Evolutionary conservation across 2,797 vertebrate genomes (phyloP).

Genomic region (Spondyliosoma cantharus): DNA sequence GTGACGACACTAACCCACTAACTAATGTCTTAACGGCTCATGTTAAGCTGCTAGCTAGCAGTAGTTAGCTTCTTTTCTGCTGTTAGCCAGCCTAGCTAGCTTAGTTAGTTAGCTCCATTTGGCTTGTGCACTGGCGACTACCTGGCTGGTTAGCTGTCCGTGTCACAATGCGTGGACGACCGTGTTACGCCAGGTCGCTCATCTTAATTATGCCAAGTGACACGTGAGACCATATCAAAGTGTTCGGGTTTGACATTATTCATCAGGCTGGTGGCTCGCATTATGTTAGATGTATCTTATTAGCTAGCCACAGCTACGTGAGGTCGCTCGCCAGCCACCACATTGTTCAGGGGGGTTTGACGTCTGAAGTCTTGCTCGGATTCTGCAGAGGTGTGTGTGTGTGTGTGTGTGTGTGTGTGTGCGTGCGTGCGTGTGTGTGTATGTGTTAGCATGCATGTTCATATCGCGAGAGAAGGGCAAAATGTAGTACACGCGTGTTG

Average conservation of each 20-base stretch:
- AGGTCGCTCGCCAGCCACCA: slow-evolving; percentile 42
- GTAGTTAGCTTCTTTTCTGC: slow-evolving; percentile 73
- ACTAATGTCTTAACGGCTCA: slow-evolving; percentile 49
- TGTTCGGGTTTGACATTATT: not conserved
- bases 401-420: not conserved
- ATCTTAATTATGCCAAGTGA: not conserved
- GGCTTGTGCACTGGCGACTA: slow-evolving; percentile 35
- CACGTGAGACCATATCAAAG: not conserved
- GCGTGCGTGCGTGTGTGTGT: slow-evolving; percentile 24
- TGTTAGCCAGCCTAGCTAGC: slow-evolving; percentile 74
- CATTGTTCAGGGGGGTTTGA: slow-evolving; percentile 65
- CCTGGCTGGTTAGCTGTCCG: slow-evolving; percentile 43
- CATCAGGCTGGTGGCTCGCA: not conserved
- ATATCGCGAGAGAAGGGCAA: not conserved
- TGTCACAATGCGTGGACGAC: slow-evolving; percentile 48
- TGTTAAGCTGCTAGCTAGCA: slow-evolving; percentile 78
- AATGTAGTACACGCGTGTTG: not conserved
- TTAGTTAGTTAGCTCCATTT: slow-evolving; percentile 67
- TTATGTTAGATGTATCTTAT: not conserved
- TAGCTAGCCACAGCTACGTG: slow-evolving; percentile 41
- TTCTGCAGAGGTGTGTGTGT: slow-evolving; percentile 27
- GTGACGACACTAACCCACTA: not conserved
- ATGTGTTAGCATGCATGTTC: not conserved
- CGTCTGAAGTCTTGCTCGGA: slow-evolving; percentile 39
- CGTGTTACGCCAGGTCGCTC: not conserved